Conservation (phyloP, 2,888 invertebrate species). For the Aporophyla lueneburgensis region DNA sequence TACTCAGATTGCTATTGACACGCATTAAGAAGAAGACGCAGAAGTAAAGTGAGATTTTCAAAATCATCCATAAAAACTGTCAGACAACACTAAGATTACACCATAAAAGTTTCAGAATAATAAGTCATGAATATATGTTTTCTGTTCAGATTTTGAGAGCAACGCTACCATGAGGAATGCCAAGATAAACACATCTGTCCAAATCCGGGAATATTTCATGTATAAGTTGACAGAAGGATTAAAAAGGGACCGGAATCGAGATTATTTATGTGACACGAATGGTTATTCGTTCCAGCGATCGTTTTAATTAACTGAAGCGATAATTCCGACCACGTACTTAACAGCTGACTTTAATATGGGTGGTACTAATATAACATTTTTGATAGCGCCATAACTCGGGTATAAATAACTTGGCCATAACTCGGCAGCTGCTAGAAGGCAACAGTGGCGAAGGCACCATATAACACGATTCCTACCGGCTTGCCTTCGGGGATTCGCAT, state of each 20-base stretch:
- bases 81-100: not conserved
- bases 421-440: too few relatives aligned
- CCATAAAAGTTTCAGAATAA: not conserved
- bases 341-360: constrained; percentile 22
- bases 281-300: constrained; percentile 38
- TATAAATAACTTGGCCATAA: too few relatives aligned
- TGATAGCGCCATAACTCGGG: constrained; percentile 15
- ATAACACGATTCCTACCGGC: too few relatives aligned
- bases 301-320: constrained; percentile 54
- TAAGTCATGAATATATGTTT: not conserved
- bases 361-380: constrained; percentile 15
- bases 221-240: constrained; percentile 27
- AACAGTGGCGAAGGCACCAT: too few relatives aligned
- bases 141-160: not conserved
- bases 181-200: not conserved
- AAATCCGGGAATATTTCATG: constrained; percentile 37
- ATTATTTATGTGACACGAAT: constrained; percentile 44
- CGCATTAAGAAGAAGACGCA: not conserved
- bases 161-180: not conserved
- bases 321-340: constrained; percentile 38
- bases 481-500: too few relatives aligned
- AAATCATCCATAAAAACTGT: not conserved
- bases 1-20: too few relatives aligned
- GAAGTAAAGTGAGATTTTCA: not conserved
- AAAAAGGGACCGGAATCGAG: constrained; percentile 25